Evolutionary conservation across 2,113 vertebrate species (phyloP), one percentile per base, ranked within the genome.

Genomic region (Hippocampus barbouri): DNA sequence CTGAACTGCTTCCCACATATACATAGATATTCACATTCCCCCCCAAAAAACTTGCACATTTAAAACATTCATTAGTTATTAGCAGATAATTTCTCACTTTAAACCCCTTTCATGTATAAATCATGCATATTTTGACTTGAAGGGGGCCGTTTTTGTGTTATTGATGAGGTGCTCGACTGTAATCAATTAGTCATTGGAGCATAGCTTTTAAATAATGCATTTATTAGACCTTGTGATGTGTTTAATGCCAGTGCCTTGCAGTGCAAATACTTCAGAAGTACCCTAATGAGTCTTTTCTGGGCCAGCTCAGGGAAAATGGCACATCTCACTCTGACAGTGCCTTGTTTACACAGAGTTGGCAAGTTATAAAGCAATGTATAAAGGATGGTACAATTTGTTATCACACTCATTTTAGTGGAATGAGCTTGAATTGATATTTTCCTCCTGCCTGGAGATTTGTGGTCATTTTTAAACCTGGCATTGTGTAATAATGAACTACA

Each of bases 121-220:
- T 92, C 88, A 92, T 92, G 88, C 79, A 85, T 91, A 88, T 92
- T 92, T 92, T 90, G 91, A 91, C 91, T 92, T 92, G 91, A 91
- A 91, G 91, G 89, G 63, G 84, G 84, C 81, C 75, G 80, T 89
- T 91, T 85, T 77, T 92, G 90, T 78, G 80, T 92, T 93, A 92
- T 92, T 92, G 91, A 93, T 93, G 91, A 93, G 88, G 85, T 70
- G 87, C 88, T 89, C 85, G 79, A 85, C 91, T 91, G 87, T 89
- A 92, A 93, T 93, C 90, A 93, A 92, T 92, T 92, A 92, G 89
- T 91, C 91, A 92, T 92, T 91, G 89, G 88, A 91, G 89, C 85
- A 85, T 86, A 85, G 90, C 89, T 91, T 88, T 90, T 93, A 91
- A 92, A 93, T 93, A 93, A 92, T 93, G 84, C 86, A 92, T 92